A percentile compares a stretch with the other conserved stretches of the same genome.
Conservation (phyloP, 2,797 vertebrate species). For the Eremophila alpestris region DNA sequence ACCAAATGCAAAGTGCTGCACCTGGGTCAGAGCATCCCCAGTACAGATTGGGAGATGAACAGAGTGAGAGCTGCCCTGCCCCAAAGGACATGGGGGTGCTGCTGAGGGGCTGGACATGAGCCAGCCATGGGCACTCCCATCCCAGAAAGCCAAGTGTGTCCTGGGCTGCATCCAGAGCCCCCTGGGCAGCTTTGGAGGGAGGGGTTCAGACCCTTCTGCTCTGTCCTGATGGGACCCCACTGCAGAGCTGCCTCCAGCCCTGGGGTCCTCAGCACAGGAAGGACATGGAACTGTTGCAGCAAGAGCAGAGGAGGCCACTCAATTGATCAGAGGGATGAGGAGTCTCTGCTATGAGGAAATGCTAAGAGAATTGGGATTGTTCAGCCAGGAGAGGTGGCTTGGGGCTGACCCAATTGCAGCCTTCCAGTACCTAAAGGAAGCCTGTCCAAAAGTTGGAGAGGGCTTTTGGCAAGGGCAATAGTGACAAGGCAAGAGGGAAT, state of each 20-base stretch:
- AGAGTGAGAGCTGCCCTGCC: neutral
- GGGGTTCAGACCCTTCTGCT: neutral
- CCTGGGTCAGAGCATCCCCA: too few species aligned
- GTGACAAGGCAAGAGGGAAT: neutral
- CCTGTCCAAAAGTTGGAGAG: neutral
- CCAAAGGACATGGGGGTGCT: neutral
- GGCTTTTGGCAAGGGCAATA: neutral
- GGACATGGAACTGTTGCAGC: neutral
- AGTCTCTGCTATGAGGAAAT: neutral
- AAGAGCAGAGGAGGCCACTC: neutral
- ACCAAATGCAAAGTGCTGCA: too few species aligned
- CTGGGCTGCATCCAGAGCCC: neutral
- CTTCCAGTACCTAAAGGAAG: neutral
- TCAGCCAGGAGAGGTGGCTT: neutral
- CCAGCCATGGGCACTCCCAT: neutral
- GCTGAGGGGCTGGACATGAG: neutral
- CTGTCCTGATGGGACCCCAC: fast-evolving
- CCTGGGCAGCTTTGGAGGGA: neutral
- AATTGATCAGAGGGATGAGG: neutral
- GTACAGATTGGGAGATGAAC: too few species aligned
- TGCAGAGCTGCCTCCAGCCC: neutral
- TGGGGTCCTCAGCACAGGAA: neutral
- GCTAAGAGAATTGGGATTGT: neutral
- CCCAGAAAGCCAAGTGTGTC: neutral
- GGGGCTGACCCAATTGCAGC: neutral